Evolutionary conservation across 2,888 invertebrate genomes (phyloP), one percentile per base, ranked within the genome.

Genomic region (Oegoconia quadripuncta): DNA sequence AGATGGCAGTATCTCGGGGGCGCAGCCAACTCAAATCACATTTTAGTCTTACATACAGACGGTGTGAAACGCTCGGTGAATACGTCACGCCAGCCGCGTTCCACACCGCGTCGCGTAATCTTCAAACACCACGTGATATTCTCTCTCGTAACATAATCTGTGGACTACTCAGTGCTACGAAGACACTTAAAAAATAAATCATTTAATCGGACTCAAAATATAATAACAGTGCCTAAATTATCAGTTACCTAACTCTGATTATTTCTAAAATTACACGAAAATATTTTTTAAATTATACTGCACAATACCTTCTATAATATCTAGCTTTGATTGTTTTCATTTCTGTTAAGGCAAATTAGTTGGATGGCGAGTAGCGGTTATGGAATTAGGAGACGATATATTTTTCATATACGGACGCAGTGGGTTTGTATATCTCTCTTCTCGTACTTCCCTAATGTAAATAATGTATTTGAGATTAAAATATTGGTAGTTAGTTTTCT

Each of bases 341-440:
- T n/a, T n/a, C n/a, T n/a, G n/a, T n/a, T n/a, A n/a, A n/a, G n/a
- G n/a, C n/a, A n/a, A n/a, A 47, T 50, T 55, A 58, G 56, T 62
- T 67, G 66, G 58, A 70, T 66, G 70, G 65, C 62, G 55, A 62
- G 56, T 69, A 66, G 68, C 65, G 60, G 71, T 67, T 61, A 84
- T 86, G 84, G 82, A 82, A 67, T 70, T 81, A 77, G 80, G 70
- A 38, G 78, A 81, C 52, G 80, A 79, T 67, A 66, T 73, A 62
- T 77, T 70, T 77, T 71, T 69, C 64, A 66, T 72, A 52, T 61
- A 76, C 60, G 79, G 76, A 77, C 65, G 71, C 64, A 75, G 60
- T 50, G 78, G 81, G 83, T 84, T 83, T 67, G 81, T 83, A 83
- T 76, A 50, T 38, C 48, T 57, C 59, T 46, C 46, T n/a, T n/a